A percentile compares a stretch with the other conserved stretches of the same genome.
Evolutionary conservation across 1,140 invertebrate species (phyloP).

Genomic region (Orussus abietinus): DNA sequence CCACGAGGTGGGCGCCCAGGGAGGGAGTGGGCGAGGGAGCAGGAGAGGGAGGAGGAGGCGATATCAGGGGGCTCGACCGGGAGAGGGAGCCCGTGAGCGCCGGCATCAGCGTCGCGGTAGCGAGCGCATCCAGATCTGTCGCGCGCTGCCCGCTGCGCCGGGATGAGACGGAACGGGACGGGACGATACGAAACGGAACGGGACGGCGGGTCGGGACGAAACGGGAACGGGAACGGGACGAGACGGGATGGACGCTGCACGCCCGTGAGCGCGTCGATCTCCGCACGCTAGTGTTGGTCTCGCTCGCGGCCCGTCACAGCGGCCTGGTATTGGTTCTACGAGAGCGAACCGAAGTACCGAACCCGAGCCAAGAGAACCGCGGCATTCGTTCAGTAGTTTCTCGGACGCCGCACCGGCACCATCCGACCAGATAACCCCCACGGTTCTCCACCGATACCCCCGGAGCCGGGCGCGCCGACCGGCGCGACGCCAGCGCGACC

Average conservation of each 20-base stretch:
- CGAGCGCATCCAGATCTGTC: constrained; percentile 24
- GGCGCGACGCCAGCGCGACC: not conserved
- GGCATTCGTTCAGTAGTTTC: constrained; percentile 52
- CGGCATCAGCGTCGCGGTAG: not conserved
- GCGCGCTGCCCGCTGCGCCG: constrained; percentile 30
- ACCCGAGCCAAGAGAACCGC: constrained; percentile 44
- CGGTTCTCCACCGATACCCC: constrained; percentile 3
- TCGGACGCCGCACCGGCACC: constrained; percentile 50
- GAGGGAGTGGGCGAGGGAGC: constrained; percentile 18
- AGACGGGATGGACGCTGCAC: constrained; percentile 32
- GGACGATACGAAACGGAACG: constrained; percentile 20
- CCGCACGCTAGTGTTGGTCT: constrained; percentile 33
- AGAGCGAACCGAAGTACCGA: constrained; percentile 33
- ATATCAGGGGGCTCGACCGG: not conserved
- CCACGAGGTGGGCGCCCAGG: constrained; percentile 11
- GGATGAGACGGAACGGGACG: constrained; percentile 25
- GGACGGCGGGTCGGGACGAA: constrained; percentile 23
- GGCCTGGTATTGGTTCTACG: constrained; percentile 32
- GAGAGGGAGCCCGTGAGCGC: not conserved
- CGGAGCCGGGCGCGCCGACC: not conserved
- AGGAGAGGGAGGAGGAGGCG: constrained; percentile 1
- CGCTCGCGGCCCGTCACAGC: constrained; percentile 32
- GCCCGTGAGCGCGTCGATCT: constrained; percentile 29
- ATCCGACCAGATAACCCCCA: constrained; percentile 36
- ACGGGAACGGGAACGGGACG: constrained; percentile 19